Base-by-base conservation (phyloP, 1,140 invertebrate genomes). In the Drosophila asahinai region DNA sequence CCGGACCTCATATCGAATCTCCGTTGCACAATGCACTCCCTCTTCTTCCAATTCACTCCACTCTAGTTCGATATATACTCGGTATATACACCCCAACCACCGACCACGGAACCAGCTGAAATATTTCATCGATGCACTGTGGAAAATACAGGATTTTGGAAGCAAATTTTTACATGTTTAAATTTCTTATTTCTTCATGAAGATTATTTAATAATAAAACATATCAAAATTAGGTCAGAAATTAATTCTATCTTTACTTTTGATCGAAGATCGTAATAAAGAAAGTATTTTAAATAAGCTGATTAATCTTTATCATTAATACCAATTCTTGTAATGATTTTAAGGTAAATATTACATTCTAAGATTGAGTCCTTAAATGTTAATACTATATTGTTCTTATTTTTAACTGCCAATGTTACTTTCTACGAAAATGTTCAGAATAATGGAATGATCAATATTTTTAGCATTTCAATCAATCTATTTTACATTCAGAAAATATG, bases 1-100 rank as follows among this genome's bases (percentile, higher is more conserved):
- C 52, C 80, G 55, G 64, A 22, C 19, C 58, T 73, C 83, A 80
- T 86, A 86, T 87, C 84, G 84, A 72, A 78, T 89, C 86, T 75
- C 86, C 68, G 62, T 90, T 90, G 86, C 81, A 84, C 81, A 90
- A 86, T 80, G 77, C 81, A 75, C 55, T 75, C 62, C 45, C 48
- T 19, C 40, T 38, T 30, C 27, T 12, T 2, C 30, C 54, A 45
- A 48, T 71, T 25, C 36, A 38, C 12, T 14, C 36, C 36, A 38
- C 12, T 61, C 42, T 62, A 60, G 15, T 47, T 54, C 30, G 27
- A 47, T 67, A 17, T 67, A 17, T 15, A 25, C 43, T 65, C 48
- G 15, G 27, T 19, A 36, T 36, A 51, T 43, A 11, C 59, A 68
- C 66, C 60, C 66, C 38, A 67, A 67, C 36, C 19, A 49, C 8